Base-by-base conservation (phyloP, 2,113 vertebrate genomes). In the Limanda limanda region DNA sequence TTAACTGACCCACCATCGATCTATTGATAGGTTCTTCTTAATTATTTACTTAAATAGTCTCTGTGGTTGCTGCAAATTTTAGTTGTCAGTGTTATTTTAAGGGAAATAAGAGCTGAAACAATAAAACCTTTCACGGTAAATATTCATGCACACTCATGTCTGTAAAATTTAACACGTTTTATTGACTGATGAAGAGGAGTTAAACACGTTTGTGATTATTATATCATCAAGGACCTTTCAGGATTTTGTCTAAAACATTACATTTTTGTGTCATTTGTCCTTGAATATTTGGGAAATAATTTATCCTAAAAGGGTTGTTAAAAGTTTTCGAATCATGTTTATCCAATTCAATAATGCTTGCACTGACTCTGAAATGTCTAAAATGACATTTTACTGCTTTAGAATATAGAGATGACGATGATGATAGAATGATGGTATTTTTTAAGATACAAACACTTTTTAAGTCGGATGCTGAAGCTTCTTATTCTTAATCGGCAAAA, bases 291-390 rank as follows among this genome's bases (percentile, higher is more conserved):
- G 47, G 17, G 40, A 42, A 42, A 42, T 42, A 42, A 40, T 40
- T 10, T 2, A 40, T 40, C 37, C 5, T 11, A 40, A 40, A 40
- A 37, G 14, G 20, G 5, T 68, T 15, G 62, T 72, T 51, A n/a
- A 58, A 61, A 31, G 5, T 48, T 10, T 66, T 66, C 8, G 47
- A 64, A 74, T 55, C n/a, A 62, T 62, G 13, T 23, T 48, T 69
- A 70, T 73, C 15, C 13, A 42, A 18, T 51, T 76, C 5, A 23
- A 6, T 52, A 51, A 56, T 2, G 9, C 35, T 14, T 21, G 21
- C 48, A 48, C 35, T 35, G 4, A 31, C 13, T 27, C 25, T 14
- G 1, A 21, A n/a, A 21, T 21, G 2, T 65, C 5, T 59, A 42
- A 69, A 65, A 79, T 42, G 0, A n/a, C 6, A 48, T 56, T 37